These are phyloP conservation scores for Protonibea diacanthus DNA, from an alignment of 2,797 vertebrate species.

Conservation along the genomic window DNA sequence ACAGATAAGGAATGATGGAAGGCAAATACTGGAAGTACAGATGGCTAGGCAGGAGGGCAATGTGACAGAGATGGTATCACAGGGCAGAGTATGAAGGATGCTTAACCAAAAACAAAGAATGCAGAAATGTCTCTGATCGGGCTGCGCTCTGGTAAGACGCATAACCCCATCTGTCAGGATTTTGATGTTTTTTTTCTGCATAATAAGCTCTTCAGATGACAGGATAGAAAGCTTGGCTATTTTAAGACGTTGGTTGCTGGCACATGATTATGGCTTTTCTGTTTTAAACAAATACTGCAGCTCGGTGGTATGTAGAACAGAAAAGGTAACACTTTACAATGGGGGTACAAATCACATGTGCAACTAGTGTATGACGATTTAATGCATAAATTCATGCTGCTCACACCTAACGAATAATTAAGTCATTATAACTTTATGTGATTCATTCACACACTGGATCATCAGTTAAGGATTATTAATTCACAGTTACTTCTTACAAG, in stretches of 20 bases:
- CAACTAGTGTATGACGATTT: no score
- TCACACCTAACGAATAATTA: no score
- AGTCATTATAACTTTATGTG: no score
- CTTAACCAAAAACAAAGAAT: constrained; percentile 69
- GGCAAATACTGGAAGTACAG: constrained; percentile 57
- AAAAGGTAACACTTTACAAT: neutral
- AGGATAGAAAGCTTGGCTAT: constrained; percentile 72
- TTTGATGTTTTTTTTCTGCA: constrained; percentile 52
- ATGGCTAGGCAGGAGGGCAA: constrained; percentile 58
- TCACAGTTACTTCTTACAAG: no score
- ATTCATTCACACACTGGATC: no score
- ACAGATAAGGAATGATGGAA: constrained; percentile 54
- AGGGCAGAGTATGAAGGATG: constrained; percentile 55
- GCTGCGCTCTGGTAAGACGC: constrained; percentile 59
- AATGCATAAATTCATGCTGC: no score
- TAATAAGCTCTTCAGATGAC: constrained; percentile 77
- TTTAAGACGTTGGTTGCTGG: constrained; percentile 69
- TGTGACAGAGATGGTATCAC: constrained; percentile 54
- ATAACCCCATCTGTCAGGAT: constrained; percentile 77
- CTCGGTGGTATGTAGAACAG: constrained; percentile 19
- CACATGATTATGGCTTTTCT: constrained; percentile 65
- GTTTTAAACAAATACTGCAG: constrained; percentile 50
- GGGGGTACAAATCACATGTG: no score
- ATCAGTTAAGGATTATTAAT: no score
- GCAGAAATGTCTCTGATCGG: constrained; percentile 70